Conservation (phyloP, 2,888 invertebrate species). For the Cosmopolites sordidus region DNA sequence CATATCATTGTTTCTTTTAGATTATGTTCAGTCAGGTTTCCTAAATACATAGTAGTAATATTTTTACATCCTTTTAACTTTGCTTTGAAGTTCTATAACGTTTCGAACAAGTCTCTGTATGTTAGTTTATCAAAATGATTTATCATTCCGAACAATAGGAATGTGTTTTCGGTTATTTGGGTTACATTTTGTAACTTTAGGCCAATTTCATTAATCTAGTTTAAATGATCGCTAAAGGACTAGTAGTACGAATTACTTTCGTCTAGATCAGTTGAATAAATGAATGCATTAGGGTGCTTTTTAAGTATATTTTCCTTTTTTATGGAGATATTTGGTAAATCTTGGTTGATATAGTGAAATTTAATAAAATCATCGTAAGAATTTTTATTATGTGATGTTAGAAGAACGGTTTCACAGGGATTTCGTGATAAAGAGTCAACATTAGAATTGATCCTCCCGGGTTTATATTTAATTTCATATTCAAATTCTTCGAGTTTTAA, state of each 20-base stretch:
- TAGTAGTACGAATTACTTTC: constrained; percentile 20
- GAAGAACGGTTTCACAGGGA: neutral
- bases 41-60: constrained; percentile 15
- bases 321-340: constrained; percentile 12
- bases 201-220: too few species aligned
- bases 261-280: constrained; percentile 22
- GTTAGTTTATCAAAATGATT: constrained; percentile 13
- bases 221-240: too few species aligned
- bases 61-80: constrained; percentile 8
- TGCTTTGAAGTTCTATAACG: constrained; percentile 6
- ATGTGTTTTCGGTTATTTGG: constrained; percentile 2
- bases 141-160: constrained; percentile 10
- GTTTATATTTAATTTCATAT: constrained; percentile 23
- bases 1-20: constrained; percentile 15
- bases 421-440: constrained; percentile 15
- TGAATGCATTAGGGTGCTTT: constrained; percentile 17
- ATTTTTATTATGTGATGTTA: constrained; percentile 2
- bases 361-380: constrained; percentile 17
- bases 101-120: constrained; percentile 2
- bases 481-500: too few species aligned
- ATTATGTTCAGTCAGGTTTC: constrained; percentile 12
- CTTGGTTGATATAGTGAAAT: constrained; percentile 18
- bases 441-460: constrained; percentile 10
- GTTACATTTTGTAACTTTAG: neutral
- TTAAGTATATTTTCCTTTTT: constrained; percentile 19